Evolutionary conservation across 2,888 invertebrate species (phyloP).

Genomic region (Chromoteleia sp.): DNA sequence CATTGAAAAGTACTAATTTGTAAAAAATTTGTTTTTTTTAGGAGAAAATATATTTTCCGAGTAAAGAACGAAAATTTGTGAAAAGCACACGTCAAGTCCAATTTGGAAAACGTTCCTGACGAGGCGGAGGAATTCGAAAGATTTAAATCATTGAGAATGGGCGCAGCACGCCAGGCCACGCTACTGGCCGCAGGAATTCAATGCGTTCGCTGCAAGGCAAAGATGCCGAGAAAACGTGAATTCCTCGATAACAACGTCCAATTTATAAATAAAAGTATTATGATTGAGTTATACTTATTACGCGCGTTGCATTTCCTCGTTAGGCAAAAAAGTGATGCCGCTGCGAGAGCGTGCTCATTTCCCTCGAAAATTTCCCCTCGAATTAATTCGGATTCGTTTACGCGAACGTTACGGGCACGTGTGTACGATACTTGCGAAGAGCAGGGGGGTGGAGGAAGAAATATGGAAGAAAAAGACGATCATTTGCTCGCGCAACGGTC

Average conservation of each 20-base stretch:
- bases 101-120: slow-evolving; percentile 32
- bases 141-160: slow-evolving; percentile 69
- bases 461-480: slow-evolving; percentile 56
- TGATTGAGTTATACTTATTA: slow-evolving; percentile 52
- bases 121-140: slow-evolving; percentile 64
- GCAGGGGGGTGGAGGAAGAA: slow-evolving; percentile 37
- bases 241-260: slow-evolving; percentile 50
- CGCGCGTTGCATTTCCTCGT: slow-evolving; percentile 46
- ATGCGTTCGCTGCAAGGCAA: slow-evolving; percentile 63
- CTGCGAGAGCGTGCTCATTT: slow-evolving; percentile 17
- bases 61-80: no score
- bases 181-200: slow-evolving; percentile 71
- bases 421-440: slow-evolving; percentile 7
- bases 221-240: slow-evolving; percentile 67
- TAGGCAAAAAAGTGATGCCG: slow-evolving; percentile 16
- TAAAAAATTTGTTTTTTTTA: no score
- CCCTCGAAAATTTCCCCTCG: slow-evolving; percentile 6
- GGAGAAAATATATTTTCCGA: no score
- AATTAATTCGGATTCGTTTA: slow-evolving; percentile 26
- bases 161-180: slow-evolving; percentile 68
- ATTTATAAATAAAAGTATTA: slow-evolving; percentile 59
- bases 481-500: slow-evolving; percentile 40
- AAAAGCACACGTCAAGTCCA: no score
- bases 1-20: no score
- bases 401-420: slow-evolving; percentile 27